These are phyloP conservation scores for Anthophora plumipes DNA, from an alignment of 2,888 invertebrate genomes.

Conservation along the genomic window DNA sequence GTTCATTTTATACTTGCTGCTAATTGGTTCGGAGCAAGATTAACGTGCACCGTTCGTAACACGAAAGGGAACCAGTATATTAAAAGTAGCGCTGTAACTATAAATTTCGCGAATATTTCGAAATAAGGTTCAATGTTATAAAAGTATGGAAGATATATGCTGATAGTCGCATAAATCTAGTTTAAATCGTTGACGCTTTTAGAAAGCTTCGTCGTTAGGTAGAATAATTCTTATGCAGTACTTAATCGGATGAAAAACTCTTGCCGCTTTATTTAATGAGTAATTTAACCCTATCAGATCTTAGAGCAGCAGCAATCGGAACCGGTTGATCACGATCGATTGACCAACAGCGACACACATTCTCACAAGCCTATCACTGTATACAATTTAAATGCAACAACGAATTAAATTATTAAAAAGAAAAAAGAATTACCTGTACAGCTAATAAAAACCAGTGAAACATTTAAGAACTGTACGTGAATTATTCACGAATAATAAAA, in stretches of 20 bases:
- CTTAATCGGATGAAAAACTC: slow-evolving; percentile 11
- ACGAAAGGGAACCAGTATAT: neutral
- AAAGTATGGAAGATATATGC: neutral
- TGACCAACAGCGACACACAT: neutral
- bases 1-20: neutral
- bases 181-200: neutral
- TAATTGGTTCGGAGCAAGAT: neutral
- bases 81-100: neutral
- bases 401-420: slow-evolving; percentile 7
- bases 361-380: neutral
- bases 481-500: neutral
- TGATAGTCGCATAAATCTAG: neutral
- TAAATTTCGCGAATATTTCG: neutral
- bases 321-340: slow-evolving; percentile 33
- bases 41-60: neutral
- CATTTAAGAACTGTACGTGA: neutral
- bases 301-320: slow-evolving; percentile 9
- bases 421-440: neutral
- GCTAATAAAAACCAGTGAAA: neutral
- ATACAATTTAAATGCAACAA: neutral
- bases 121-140: neutral
- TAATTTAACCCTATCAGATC: slow-evolving; percentile 17
- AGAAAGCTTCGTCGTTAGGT: neutral
- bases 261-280: slow-evolving; percentile 25
- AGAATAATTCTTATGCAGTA: neutral